These are phyloP conservation scores for Archaeoteleia sp. DNA, from an alignment of 2,888 invertebrate genomes.

Conservation along the genomic window DNA sequence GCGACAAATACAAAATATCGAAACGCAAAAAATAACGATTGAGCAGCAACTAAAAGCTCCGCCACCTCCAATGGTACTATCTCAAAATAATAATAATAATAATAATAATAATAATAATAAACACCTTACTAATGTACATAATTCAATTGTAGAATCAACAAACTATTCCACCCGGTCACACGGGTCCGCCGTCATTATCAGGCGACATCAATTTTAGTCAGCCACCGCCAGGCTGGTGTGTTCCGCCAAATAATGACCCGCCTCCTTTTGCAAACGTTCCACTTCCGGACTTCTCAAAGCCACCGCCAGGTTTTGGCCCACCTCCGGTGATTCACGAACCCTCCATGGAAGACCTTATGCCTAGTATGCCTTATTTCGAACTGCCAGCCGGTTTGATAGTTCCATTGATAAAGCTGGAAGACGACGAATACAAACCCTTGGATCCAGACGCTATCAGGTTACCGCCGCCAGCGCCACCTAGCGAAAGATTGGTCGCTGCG, in stretches of 20 bases:
- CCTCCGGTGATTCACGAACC: conserved; percentile 72
- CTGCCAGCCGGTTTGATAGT: conserved; percentile 98
- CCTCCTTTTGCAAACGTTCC: conserved; percentile 72
- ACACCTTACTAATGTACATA: too few species aligned
- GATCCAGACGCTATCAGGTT: conserved; percentile 93
- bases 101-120: too few species aligned
- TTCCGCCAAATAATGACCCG: conserved; percentile 72
- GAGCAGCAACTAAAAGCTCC: conserved; percentile 77
- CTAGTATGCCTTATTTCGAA: conserved; percentile 96
- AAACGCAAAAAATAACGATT: conserved; percentile 84
- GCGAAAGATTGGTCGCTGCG: conserved; percentile 92
- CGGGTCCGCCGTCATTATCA: conserved; percentile 76
- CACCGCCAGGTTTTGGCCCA: conserved; percentile 86
- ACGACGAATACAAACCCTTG: conserved; percentile 90
- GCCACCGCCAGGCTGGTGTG: conserved; percentile 77
- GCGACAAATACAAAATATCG: conserved; percentile 89
- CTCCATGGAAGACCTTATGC: conserved; percentile 85
- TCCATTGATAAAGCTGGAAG: conserved; percentile 95
- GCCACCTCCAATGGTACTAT: conserved; percentile 68
- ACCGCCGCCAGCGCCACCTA: conserved; percentile 96
- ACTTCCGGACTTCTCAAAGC: conserved; percentile 88
- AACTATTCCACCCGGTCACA: conserved; percentile 66
- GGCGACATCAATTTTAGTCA: conserved; percentile 77
- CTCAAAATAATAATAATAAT: too few species aligned
- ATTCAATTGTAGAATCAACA: conserved; percentile 57